Evolutionary conservation across 2,888 invertebrate species (phyloP).

Genomic region (Rhagonycha lutea): DNA sequence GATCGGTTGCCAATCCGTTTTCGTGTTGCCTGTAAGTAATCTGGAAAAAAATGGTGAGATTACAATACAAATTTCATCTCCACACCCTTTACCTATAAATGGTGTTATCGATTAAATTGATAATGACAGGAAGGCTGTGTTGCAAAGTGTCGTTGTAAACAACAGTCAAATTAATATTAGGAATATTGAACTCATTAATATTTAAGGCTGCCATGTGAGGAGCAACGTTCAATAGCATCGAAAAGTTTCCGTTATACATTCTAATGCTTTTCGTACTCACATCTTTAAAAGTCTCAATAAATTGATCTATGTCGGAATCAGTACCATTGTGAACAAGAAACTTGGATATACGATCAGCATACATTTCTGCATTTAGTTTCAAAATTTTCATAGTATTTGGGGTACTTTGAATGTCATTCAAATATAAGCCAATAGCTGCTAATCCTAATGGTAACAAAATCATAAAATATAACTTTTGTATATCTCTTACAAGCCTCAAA

Average conservation of each 20-base stretch:
- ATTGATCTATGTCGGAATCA: slow-evolving; percentile 46
- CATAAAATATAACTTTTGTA: slow-evolving; percentile 75
- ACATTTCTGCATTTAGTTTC: slow-evolving; percentile 64
- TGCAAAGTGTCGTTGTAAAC: slow-evolving; percentile 80
- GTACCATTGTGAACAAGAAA: slow-evolving; percentile 67
- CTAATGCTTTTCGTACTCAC: slow-evolving; percentile 52
- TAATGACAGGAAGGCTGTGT: slow-evolving; percentile 76
- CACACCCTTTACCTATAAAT: slow-evolving; percentile 64
- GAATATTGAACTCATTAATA: slow-evolving; percentile 59
- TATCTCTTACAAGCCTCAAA: slow-evolving; percentile 64
- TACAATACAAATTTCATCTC: background rate
- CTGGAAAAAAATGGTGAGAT: slow-evolving; percentile 1
- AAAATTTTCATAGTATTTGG: slow-evolving; percentile 68
- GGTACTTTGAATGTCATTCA: slow-evolving; percentile 63
- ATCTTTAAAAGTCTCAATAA: slow-evolving; percentile 46
- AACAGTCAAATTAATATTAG: slow-evolving; percentile 63
- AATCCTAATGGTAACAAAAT: slow-evolving; percentile 72
- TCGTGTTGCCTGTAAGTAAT: slow-evolving; percentile 7
- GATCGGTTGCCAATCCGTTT: slow-evolving; percentile 60
- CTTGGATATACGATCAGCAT: slow-evolving; percentile 59
- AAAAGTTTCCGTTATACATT: slow-evolving; percentile 69
- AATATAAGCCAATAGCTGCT: slow-evolving; percentile 70
- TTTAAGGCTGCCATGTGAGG: slow-evolving; percentile 71
- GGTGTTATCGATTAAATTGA: slow-evolving; percentile 73
- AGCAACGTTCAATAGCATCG: slow-evolving; percentile 64